Percentiles rank a stretch among this genome's conserved stretches.
Conservation (phyloP, 2,113 vertebrate species). For the Cercocebus atys region DNA sequence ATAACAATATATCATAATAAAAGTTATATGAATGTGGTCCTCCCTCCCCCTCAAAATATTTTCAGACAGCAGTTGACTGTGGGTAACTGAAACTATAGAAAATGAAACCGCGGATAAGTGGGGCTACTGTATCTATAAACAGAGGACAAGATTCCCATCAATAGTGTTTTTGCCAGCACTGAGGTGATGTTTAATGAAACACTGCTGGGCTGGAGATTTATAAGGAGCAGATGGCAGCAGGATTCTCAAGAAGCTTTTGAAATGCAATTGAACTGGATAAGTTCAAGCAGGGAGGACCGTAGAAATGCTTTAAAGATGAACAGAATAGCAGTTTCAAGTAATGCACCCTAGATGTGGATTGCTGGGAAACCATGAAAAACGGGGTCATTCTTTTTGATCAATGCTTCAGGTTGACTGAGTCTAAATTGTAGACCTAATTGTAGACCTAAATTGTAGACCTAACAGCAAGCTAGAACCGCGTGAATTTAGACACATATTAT, state of each 20-base stretch:
- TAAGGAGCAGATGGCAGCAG: constrained; percentile 35
- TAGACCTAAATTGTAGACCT: background rate
- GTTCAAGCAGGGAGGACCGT: constrained; percentile 41
- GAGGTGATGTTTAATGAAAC: constrained; percentile 42
- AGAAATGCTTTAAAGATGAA: background rate
- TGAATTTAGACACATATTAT: background rate
- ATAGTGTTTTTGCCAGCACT: background rate
- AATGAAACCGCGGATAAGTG: background rate
- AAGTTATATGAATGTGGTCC: background rate
- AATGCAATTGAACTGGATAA: constrained; percentile 9
- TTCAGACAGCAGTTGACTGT: background rate
- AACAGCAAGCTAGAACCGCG: background rate
- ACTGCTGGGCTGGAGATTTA: constrained; percentile 25
- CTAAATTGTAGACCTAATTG: background rate
- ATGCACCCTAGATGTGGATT: background rate
- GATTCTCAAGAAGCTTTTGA: constrained; percentile 45
- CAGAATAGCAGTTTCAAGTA: background rate
- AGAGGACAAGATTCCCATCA: background rate
- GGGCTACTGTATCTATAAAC: background rate
- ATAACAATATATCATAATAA: background rate
- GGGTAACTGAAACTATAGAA: background rate
- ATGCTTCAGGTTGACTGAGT: background rate
- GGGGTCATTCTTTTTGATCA: background rate
- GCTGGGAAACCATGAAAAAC: background rate
- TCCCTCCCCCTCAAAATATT: background rate